Evolutionary conservation across 2,797 vertebrate genomes (phyloP), one percentile per base, ranked within the genome.

Genomic region (Trichosurus vulpecula): DNA sequence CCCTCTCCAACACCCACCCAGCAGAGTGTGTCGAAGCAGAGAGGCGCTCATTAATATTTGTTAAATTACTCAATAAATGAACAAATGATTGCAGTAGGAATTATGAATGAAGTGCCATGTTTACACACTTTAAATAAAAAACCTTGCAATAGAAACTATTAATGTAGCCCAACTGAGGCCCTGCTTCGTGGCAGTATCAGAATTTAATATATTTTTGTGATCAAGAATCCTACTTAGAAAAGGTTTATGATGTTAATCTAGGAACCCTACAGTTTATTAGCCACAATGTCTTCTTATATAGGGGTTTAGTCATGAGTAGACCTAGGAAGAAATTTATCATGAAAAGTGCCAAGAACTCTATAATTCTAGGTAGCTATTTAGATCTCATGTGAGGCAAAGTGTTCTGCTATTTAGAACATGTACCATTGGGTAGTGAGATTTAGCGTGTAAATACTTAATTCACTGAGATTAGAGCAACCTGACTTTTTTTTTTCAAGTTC

Each of bases 141-240:
- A 74, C 90, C 52, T 54, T 41, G 41, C 25, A 53, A 90, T 91
- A 94, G 52, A 81, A 95, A 54, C 92, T 95, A 74, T 90, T 95
- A 27, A 52, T 91, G 41, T 94, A 92, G 54, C 90, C 66, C 93
- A 90, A 95, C 96, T 96, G 94, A 94, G 93, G 13, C 92, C 41
- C 93, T 93, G 54, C 91, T 57, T 31, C 55, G 14, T 94, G 95
- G 95, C 94, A 90, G 27, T 93, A 56, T 96, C 55, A 58, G 93
- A 89, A 54, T 92, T 95, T 56, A 57, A 52, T 81, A 25, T 90
- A 94, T 56, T 96, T 97, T 92, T 93, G 90, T 97, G 91, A 97
- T 57, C 91, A 94, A 96, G 74, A 97, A 95, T 92, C 95, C 89
- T 95, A 94, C 95, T 97, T 94, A 90, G 54, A 94, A 97, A 95